Conservation (phyloP, 2,113 vertebrate species). For the Xiphophorus maculatus region DNA sequence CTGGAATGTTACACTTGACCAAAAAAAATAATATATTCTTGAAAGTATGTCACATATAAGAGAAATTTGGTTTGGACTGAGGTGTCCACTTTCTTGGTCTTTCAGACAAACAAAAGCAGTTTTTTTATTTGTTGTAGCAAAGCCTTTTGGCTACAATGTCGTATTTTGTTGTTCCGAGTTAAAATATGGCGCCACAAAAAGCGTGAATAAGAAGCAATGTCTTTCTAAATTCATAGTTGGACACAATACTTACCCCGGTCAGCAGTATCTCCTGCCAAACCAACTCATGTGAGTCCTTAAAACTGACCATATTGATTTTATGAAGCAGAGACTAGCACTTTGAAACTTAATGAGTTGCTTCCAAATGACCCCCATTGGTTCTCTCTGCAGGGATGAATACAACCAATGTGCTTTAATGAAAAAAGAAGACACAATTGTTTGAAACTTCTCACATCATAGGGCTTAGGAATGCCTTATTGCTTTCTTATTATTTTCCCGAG, state of each 20-base stretch:
- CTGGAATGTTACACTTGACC: too few relatives aligned
- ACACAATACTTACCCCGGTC: too few relatives aligned
- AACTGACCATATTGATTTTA: slow-evolving; percentile 20
- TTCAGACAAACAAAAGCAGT: too few relatives aligned
- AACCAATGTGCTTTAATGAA: slow-evolving; percentile 29
- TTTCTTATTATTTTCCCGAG: slow-evolving; percentile 7
- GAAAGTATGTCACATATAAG: too few relatives aligned
- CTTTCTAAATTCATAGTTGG: too few relatives aligned
- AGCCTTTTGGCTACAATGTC: too few relatives aligned
- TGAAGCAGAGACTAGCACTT: slow-evolving; percentile 12
- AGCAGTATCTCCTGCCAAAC: neutral
- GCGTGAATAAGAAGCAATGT: neutral
- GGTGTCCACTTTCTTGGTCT: too few relatives aligned
- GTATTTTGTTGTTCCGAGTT: too few relatives aligned
- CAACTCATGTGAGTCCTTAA: slow-evolving; percentile 2
- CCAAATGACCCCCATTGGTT: slow-evolving; percentile 2
- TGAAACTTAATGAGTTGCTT: slow-evolving; percentile 11
- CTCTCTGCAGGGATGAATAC: neutral
- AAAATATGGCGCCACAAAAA: too few relatives aligned
- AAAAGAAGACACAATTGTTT: slow-evolving; percentile 2
- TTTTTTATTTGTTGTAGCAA: too few relatives aligned
- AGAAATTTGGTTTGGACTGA: too few relatives aligned
- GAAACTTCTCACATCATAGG: slow-evolving; percentile 1
- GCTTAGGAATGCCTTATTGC: slow-evolving; percentile 8
- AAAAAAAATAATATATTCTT: too few relatives aligned